Evolutionary conservation across 1,140 invertebrate genomes (phyloP), one percentile per base, ranked within the genome.

Genomic region (Zaprionus davidi): DNA sequence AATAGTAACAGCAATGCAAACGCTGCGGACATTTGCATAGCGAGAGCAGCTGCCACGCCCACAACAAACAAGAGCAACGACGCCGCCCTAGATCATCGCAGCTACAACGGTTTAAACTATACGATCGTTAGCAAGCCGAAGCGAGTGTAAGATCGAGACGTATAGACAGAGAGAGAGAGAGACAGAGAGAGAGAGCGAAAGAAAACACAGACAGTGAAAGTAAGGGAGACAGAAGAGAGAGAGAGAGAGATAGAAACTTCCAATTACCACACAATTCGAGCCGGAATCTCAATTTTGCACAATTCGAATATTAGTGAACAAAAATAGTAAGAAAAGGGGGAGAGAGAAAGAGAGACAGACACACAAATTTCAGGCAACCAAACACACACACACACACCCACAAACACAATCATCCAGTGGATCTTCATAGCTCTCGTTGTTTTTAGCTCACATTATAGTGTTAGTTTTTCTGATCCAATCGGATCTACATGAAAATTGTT

Each of bases 81-180:
- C 31, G 72, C 53, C 41, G 49, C 59, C 58, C 26, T 71, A 56
- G 94, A 94, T 80, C 95, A 96, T 86, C 95, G 95, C 81, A 94
- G 94, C 81, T 96, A 95, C 73, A 97, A 97, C 93, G 95, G 96
- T 62, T 95, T 95, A 59, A 95, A 96, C 84, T 97, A 97, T 93
- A 96, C 96, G 53, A 95, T 97, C 81, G 95, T 97, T 49, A 96
- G 96, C 80, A 97, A 97, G 92, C 95, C 96, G 92, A 97, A 97
- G 94, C 94, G 95, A 93, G 96, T 96, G 92, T 96, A 94, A 94
- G 46, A 41, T 22, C 15, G 28, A 34, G 26, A 34, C 20, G 56
- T 24, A 38, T 11, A 24, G 63, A 36, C 28, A 26, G 26, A 20
- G 63, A 36, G 38, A 26, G 26, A 20, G 34, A 22, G 31, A 51